Evolutionary conservation across 2,888 invertebrate species (phyloP).

Genomic region (Eremobia ochroleuca): DNA sequence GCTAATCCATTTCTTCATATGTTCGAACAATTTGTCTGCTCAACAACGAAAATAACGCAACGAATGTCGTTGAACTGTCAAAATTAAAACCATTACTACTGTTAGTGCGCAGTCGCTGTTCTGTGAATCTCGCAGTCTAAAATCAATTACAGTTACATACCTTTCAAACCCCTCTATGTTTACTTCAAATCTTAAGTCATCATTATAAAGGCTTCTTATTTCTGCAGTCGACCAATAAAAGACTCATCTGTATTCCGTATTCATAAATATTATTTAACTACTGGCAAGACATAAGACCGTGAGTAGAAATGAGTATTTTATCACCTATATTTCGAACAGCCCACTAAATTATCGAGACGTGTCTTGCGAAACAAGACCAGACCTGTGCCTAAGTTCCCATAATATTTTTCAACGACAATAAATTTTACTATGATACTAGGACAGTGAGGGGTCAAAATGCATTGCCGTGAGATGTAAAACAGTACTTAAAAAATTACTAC

Average conservation of each 20-base stretch:
- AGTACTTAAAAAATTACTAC: slow-evolving; percentile 64
- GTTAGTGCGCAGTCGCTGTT: neutral
- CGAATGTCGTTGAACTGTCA: neutral
- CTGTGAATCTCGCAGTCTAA: neutral
- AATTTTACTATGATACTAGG: slow-evolving; percentile 65
- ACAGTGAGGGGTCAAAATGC: slow-evolving; percentile 65
- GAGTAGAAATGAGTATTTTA: slow-evolving; percentile 60
- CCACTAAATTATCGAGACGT: slow-evolving; percentile 61
- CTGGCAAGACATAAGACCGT: slow-evolving; percentile 35
- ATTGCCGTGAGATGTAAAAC: slow-evolving; percentile 67
- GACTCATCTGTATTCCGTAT: slow-evolving; percentile 28
- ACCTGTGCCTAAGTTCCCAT: slow-evolving; percentile 49
- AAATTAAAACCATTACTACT: neutral
- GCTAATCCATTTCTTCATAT: neutral
- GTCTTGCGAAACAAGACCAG: slow-evolving; percentile 56
- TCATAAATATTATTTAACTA: slow-evolving; percentile 62
- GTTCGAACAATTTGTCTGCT: neutral
- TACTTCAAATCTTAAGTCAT: slow-evolving; percentile 16
- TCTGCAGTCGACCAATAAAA: slow-evolving; percentile 46
- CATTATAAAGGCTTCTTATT: slow-evolving; percentile 19
- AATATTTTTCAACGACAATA: slow-evolving; percentile 68
- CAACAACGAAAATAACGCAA: neutral
- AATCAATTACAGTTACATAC: slow-evolving; percentile 1
- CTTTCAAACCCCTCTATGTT: slow-evolving; percentile 8
- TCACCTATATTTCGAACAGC: slow-evolving; percentile 59